Evolutionary conservation across 2,797 vertebrate genomes (phyloP).

Genomic region (Enteromius trimaculatus): DNA sequence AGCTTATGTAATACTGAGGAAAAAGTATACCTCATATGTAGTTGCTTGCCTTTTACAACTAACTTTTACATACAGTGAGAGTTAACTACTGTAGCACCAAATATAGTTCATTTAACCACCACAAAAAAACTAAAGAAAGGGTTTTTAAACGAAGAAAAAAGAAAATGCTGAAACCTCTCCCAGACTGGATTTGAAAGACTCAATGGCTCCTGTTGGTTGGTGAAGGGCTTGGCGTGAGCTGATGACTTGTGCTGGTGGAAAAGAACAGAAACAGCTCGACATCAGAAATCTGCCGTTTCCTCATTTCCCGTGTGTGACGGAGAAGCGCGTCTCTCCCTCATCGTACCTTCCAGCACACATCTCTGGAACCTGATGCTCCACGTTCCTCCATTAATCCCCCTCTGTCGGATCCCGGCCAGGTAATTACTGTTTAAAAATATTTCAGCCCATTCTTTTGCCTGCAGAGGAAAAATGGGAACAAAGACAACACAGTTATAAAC

Average conservation of each 20-base stretch:
- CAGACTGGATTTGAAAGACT: conserved; percentile 74
- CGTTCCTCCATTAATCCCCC: conserved; percentile 98
- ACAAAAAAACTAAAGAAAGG: neutral
- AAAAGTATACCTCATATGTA: neutral
- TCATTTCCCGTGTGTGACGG: conserved; percentile 64
- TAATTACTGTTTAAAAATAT: conserved; percentile 99
- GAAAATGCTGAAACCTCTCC: conserved; percentile 62
- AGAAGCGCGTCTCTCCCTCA: conserved; percentile 34
- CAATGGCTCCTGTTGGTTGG: conserved; percentile 75
- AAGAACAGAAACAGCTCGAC: conserved; percentile 50
- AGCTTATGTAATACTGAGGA: neutral
- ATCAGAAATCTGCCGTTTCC: conserved; percentile 76
- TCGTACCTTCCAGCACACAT: conserved; percentile 91
- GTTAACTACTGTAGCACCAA: neutral
- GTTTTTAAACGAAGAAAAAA: conserved; percentile 44
- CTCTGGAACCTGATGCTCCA: conserved; percentile 92
- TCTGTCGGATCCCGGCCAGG: conserved; percentile 96
- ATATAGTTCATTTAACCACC: neutral
- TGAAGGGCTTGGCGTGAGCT: conserved; percentile 77
- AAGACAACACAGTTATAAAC: conserved; percentile 80
- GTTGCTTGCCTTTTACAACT: neutral
- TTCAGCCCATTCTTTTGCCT: conserved; percentile 95
- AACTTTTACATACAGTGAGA: neutral
- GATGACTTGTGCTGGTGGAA: conserved; percentile 73
- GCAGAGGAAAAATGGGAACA: conserved; percentile 80